Conservation (phyloP, 2,888 invertebrate genomes). For the Chironomus riparius region DNA sequence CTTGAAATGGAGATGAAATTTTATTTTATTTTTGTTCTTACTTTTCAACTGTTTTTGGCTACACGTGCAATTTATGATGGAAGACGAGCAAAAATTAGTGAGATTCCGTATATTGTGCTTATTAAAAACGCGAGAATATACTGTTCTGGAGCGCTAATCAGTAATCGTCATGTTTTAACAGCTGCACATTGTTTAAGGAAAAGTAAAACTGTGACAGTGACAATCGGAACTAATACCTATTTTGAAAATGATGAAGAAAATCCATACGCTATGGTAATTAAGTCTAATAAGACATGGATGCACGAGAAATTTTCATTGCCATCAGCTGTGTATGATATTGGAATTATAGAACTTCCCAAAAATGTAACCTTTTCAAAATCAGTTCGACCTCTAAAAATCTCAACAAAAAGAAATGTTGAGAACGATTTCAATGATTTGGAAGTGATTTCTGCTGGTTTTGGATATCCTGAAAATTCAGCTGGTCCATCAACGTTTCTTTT, state of each 20-base stretch:
- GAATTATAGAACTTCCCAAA: neutral
- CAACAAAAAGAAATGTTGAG: neutral
- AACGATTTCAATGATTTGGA: neutral
- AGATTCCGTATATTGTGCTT: neutral
- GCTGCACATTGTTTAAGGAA: neutral
- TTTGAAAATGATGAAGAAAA: neutral
- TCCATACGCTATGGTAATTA: neutral
- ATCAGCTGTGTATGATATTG: neutral
- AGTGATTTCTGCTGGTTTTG: neutral
- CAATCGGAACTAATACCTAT: neutral
- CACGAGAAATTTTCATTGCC: neutral
- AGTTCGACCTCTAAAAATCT: neutral
- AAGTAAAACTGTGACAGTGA: neutral
- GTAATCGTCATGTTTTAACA: neutral
- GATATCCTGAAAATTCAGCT: neutral
- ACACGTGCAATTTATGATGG: neutral
- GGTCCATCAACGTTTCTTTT: neutral
- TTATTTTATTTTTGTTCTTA: no score
- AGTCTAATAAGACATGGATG: neutral
- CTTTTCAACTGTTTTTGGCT: no score
- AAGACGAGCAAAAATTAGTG: neutral
- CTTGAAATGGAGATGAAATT: no score
- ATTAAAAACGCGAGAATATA: neutral
- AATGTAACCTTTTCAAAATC: neutral
- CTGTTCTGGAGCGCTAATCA: neutral